Conservation (phyloP, 2,888 invertebrate genomes). For the Lasioglossum villosulum region DNA sequence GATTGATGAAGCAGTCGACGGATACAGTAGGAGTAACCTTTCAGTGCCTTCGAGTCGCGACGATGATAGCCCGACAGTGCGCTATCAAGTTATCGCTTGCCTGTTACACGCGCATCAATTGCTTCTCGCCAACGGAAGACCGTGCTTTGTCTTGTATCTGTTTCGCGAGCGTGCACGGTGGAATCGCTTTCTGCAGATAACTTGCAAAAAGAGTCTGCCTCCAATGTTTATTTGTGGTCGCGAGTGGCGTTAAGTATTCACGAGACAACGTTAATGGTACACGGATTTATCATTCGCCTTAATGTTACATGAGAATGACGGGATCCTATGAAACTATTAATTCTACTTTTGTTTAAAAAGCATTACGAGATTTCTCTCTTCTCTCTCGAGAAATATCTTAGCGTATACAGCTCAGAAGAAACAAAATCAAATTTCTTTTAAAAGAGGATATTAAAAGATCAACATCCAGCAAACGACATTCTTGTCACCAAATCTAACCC, state of each 20-base stretch:
- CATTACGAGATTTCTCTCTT: neutral
- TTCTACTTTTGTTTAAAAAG: neutral
- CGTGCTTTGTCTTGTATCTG: neutral
- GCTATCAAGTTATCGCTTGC: slow-evolving; percentile 4
- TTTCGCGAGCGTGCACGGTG: neutral
- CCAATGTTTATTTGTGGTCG: neutral
- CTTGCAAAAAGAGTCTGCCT: neutral
- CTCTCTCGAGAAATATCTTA: neutral
- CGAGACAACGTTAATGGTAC: neutral
- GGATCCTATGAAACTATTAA: neutral
- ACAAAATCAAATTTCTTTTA: neutral
- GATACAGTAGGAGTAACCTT: slow-evolving; percentile 10
- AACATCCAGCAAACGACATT: neutral
- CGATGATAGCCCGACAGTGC: neutral
- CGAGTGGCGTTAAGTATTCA: neutral
- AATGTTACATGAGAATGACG: neutral
- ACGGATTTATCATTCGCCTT: neutral
- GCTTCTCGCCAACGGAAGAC: neutral
- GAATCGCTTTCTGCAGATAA: neutral
- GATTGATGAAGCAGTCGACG: slow-evolving; percentile 18
- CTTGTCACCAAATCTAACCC: too few species aligned
- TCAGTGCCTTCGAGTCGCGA: neutral
- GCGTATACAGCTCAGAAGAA: neutral
- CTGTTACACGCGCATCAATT: neutral
- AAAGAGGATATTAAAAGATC: neutral